Evolutionary conservation across 2,797 vertebrate species (phyloP).

Genomic region (Chrosomus eos): DNA sequence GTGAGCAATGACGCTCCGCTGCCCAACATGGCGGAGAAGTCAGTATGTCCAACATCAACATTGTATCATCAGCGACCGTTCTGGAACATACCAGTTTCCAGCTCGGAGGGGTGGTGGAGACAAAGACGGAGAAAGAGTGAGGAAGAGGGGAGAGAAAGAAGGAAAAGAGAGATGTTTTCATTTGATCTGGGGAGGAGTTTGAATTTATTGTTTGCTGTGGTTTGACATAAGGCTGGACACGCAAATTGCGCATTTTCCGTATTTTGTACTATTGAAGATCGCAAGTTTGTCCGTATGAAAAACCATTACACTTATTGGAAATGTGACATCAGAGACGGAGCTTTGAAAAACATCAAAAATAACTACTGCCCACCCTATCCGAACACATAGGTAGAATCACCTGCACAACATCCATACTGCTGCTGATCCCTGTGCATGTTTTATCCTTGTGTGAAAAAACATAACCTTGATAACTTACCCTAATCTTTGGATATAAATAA

Average conservation of each 20-base stretch:
- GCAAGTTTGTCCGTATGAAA: conserved; percentile 27
- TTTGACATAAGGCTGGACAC: conserved; percentile 15
- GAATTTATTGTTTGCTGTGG: not conserved
- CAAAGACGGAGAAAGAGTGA: conserved; percentile 37
- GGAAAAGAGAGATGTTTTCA: conserved; percentile 5
- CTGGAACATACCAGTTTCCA: conserved; percentile 60
- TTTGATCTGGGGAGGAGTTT: conserved; percentile 14
- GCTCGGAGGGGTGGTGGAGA: conserved; percentile 43
- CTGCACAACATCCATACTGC: not conserved
- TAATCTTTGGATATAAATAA: not conserved
- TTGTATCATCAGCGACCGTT: conserved; percentile 58
- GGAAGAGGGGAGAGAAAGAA: conserved; percentile 8
- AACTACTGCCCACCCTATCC: not conserved
- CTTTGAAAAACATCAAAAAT: conserved; percentile 36
- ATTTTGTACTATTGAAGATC: not conserved
- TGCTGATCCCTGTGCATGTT: not conserved
- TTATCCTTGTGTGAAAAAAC: not conserved
- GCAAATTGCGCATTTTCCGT: not conserved
- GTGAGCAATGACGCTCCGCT: not conserved
- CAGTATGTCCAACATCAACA: conserved; percentile 54
- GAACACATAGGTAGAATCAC: conserved; percentile 13
- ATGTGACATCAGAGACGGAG: conserved; percentile 19
- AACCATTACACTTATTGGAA: conserved; percentile 10
- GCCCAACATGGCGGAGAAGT: conserved; percentile 49
- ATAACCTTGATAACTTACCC: not conserved